Conservation (phyloP, 2,113 vertebrate genomes). For the Martes martes region DNA sequence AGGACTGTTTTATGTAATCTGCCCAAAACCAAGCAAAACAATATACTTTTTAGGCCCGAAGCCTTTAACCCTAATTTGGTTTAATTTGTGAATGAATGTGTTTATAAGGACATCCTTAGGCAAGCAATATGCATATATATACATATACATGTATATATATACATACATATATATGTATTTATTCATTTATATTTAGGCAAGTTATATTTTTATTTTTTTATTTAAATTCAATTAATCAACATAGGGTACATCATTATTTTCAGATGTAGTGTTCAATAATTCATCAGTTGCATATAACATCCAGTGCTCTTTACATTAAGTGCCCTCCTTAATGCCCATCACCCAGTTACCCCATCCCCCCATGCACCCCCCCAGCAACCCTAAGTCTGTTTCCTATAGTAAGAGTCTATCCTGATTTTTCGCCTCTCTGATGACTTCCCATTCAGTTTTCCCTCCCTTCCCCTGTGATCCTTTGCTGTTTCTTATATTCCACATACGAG, state of each 20-base stretch:
- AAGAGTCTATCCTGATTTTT: not conserved
- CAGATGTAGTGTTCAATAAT: not conserved
- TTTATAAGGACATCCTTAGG: not conserved
- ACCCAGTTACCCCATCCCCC: not conserved
- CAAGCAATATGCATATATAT: not conserved
- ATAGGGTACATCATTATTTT: not conserved
- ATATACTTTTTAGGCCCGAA: not conserved
- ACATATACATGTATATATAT: not conserved
- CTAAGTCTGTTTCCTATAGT: not conserved
- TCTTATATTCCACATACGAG: not conserved
- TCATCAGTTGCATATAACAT: not conserved
- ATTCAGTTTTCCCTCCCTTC: not conserved
- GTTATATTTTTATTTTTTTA: not conserved
- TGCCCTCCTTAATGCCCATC: not conserved
- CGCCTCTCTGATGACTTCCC: not conserved
- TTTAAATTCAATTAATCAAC: not conserved
- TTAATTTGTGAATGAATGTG: constrained; percentile 4
- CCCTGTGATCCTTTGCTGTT: not conserved
- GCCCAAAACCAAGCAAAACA: not conserved
- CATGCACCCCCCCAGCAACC: too few relatives aligned
- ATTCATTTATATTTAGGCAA: not conserved
- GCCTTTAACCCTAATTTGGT: not conserved
- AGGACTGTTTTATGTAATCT: not conserved
- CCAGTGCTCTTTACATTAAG: not conserved
- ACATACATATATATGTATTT: too few relatives aligned